Base-by-base conservation (phyloP, 2,113 vertebrate genomes). In the Ceyx melanurus region DNA sequence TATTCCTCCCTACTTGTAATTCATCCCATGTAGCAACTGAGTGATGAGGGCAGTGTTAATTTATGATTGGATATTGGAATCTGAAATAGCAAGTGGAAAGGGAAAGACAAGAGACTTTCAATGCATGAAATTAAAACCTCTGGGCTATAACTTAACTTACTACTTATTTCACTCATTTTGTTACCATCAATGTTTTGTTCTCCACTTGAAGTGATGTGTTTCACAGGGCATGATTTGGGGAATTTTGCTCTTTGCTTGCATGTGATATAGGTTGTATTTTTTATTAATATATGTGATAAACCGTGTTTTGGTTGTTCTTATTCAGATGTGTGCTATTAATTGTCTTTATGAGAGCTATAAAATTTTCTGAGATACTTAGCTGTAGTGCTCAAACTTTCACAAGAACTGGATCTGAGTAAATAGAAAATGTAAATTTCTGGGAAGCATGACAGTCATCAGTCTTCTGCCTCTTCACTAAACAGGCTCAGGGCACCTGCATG, bases 71-170 rank as follows among this genome's bases (percentile, higher is more conserved):
- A 72, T 45, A 64, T 17, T 77, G 70, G 61, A 88, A 93, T 15
- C 48, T 83, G 70, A 92, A 91, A 88, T 78, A 92, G 43, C 23
- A 88, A 81, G 35, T 45, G 13, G 20, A 94, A 92, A 61, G n/a
- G 18, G 31, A 92, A 28, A 83, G 16, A 79, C 51, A 91, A 73
- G 78, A 67, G 60, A 40, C 26, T 95, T 83, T 72, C 61, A 96
- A 91, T 72, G 73, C 80, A 72, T 81, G 77, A 95, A 93, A 95
- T 92, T 90, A 90, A 96, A 94, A 90, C 43, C 82, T 84, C 74
- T 90, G 80, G 88, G 40, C 88, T 91, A 81, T 81, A 72, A 81
- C 28, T 83, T 60, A 80, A 80, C 72, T 86, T 67, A 56, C 22
- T 88, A 51, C 25, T 82, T 80, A 22, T 89, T 94, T 94, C 93